phyloP scores from a whole-genome alignment of 2,797 vertebrate species.

The Parauchenoglanis punctatus region DNA sequence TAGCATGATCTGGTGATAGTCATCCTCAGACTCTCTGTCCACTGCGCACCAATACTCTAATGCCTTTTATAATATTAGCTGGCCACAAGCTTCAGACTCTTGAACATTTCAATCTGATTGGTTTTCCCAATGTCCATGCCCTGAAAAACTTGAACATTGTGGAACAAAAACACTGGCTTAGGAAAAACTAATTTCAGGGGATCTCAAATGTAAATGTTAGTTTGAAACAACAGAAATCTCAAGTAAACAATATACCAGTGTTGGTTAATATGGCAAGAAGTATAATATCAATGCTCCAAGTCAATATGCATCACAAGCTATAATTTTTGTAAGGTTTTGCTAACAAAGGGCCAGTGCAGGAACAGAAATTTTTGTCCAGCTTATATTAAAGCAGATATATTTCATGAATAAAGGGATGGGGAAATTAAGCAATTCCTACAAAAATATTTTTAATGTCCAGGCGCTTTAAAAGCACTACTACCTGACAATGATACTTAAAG shows the following conservation, averaged over 20 bases:
- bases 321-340: background rate
- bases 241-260: background rate
- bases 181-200: background rate
- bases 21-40: background rate
- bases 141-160: background rate
- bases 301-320: background rate
- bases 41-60: background rate
- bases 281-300: background rate
- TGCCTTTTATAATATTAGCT: background rate
- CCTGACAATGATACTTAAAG: too few relatives aligned
- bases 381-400: too few relatives aligned
- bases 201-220: background rate
- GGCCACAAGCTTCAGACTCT: background rate
- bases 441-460: background rate
- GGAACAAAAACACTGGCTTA: background rate
- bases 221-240: background rate
- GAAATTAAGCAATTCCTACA: background rate
- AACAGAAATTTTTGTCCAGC: background rate
- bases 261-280: background rate
- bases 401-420: too few relatives aligned
- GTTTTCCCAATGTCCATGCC: background rate
- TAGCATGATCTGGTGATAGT: background rate
- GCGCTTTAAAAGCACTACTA: background rate
- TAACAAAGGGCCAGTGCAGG: background rate
- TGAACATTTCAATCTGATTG: background rate